phyloP scores from a whole-genome alignment of 1,140 invertebrate genomes.

The Panulirus ornatus region DNA sequence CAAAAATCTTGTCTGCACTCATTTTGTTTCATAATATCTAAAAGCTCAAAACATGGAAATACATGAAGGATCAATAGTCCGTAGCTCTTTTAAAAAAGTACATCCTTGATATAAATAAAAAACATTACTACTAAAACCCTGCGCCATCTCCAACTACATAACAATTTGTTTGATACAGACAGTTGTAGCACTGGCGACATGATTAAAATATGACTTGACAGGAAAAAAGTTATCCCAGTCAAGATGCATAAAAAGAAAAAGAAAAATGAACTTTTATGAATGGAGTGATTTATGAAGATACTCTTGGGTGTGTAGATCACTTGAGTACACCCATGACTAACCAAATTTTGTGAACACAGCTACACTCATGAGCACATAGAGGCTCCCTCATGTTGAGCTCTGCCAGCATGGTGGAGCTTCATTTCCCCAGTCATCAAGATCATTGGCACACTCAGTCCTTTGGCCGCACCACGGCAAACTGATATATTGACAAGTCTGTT shows the following conservation, averaged over 20 bases:
- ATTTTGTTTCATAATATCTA: slow-evolving; percentile 33
- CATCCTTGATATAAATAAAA: slow-evolving; percentile 30
- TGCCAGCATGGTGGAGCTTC: slow-evolving; percentile 49
- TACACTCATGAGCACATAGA: slow-evolving; percentile 54
- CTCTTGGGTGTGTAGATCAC: background rate
- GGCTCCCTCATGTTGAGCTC: slow-evolving; percentile 42
- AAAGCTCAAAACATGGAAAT: slow-evolving; percentile 60
- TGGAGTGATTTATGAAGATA: slow-evolving; percentile 15
- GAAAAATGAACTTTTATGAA: background rate
- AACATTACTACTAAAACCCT: slow-evolving; percentile 45
- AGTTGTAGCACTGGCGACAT: background rate
- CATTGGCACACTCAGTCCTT: background rate
- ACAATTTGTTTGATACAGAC: slow-evolving; percentile 6
- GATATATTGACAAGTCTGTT: background rate
- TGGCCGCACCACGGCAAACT: background rate
- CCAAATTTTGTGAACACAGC: slow-evolving; percentile 44
- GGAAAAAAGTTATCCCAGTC: background rate
- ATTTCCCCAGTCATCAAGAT: background rate
- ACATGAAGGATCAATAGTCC: slow-evolving; percentile 43
- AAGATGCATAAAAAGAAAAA: background rate
- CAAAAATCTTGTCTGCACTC: slow-evolving; percentile 56
- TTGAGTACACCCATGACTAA: slow-evolving; percentile 28
- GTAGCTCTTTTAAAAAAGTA: slow-evolving; percentile 42
- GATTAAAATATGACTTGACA: background rate
- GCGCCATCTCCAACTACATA: slow-evolving; percentile 37